Evolutionary conservation across 2,797 vertebrate genomes (phyloP).

Genomic region (Gobio occitaniae): DNA sequence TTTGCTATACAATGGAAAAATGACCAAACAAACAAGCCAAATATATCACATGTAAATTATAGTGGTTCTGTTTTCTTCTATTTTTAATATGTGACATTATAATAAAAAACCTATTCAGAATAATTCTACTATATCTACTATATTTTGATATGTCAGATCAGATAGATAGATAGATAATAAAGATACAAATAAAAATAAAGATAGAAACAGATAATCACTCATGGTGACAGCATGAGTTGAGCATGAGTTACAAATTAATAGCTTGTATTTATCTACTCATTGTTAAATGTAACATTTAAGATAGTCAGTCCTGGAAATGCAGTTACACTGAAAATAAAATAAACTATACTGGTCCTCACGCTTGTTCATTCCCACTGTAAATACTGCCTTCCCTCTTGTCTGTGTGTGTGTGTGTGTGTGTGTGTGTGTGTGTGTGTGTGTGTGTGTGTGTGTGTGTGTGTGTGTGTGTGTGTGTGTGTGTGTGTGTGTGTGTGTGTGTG

Average conservation of each 20-base stretch:
- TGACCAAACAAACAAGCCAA: neutral
- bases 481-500: constrained; percentile 13
- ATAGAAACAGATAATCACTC: neutral
- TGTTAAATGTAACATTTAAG: neutral
- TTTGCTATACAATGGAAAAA: neutral
- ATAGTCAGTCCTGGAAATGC: neutral
- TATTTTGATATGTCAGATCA: neutral
- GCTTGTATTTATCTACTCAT: neutral
- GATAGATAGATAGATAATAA: neutral
- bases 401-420: constrained; percentile 8
- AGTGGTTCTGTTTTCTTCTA: neutral
- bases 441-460: constrained; percentile 10
- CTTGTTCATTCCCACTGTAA: constrained; percentile 12
- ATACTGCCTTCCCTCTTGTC: neutral
- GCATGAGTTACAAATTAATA: neutral
- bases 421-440: constrained; percentile 7
- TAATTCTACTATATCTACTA: neutral
- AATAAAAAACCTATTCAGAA: neutral
- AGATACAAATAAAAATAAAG: neutral
- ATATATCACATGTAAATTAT: neutral
- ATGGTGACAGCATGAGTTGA: neutral
- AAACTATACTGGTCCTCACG: constrained; percentile 11
- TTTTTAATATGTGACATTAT: neutral
- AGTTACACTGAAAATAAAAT: neutral
- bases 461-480: neutral